Conservation (phyloP, 2,888 invertebrate genomes). For the Leptinotarsa haldemani region DNA sequence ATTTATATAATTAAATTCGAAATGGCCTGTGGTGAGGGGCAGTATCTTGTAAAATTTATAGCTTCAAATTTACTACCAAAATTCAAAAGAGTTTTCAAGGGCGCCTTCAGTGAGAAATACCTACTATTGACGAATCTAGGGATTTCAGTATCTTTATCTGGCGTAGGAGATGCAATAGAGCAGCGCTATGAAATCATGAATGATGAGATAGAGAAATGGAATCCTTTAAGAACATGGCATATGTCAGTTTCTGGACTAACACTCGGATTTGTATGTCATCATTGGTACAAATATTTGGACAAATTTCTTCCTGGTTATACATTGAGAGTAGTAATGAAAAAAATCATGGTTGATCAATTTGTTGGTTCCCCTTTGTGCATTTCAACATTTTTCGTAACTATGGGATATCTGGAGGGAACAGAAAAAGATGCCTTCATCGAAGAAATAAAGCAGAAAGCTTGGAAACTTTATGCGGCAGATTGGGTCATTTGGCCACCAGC, state of each 20-base stretch:
- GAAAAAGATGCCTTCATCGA: conserved; percentile 72
- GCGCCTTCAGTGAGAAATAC: conserved; percentile 74
- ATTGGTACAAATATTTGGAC: conserved; percentile 87
- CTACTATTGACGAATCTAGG: conserved; percentile 83
- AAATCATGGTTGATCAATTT: conserved; percentile 85
- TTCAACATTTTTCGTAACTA: conserved; percentile 79
- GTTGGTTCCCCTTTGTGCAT: conserved; percentile 87
- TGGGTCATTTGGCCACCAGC: conserved; percentile 95
- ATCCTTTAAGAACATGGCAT: conserved; percentile 74
- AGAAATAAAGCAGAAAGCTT: conserved; percentile 80
- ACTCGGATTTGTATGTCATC: conserved; percentile 84
- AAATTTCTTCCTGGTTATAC: conserved; percentile 76
- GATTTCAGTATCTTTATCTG: conserved; percentile 82
- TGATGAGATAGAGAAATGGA: conserved; percentile 70
- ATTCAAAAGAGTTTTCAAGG: conserved; percentile 41
- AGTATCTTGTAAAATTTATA: not conserved
- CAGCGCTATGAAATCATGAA: conserved; percentile 80
- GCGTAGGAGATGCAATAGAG: conserved; percentile 81
- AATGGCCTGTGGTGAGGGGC: not conserved
- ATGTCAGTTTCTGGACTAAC: conserved; percentile 84
- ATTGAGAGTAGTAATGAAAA: conserved; percentile 75
- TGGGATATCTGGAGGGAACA: conserved; percentile 78
- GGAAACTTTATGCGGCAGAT: conserved; percentile 84
- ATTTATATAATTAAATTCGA: too few species aligned
- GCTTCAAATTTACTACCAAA: conserved; percentile 2